phyloP scores from a whole-genome alignment of 2,888 invertebrate species.

The Laspeyria flexula region DNA sequence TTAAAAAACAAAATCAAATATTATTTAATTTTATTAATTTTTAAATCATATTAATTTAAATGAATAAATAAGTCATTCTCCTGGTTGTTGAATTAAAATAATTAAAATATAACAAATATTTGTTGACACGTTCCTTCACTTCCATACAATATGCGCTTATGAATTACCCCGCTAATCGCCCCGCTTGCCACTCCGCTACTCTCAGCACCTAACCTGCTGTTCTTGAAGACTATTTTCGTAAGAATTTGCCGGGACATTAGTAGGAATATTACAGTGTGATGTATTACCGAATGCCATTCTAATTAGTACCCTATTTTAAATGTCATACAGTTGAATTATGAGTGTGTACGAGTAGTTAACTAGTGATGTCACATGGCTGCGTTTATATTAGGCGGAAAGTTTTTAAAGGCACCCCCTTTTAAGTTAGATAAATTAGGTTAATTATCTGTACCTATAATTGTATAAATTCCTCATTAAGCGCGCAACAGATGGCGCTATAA shows the following conservation, averaged over 20 bases:
- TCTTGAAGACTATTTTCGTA: constrained; percentile 9
- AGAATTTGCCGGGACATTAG: constrained; percentile 35
- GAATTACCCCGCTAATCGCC: not conserved
- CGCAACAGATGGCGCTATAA: too few species aligned
- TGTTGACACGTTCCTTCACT: too few species aligned
- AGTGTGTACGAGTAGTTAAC: not conserved
- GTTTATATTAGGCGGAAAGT: constrained; percentile 1
- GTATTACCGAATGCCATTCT: constrained; percentile 26
- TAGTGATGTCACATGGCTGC: not conserved
- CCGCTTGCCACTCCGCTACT: not conserved
- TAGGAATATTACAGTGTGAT: constrained; percentile 24
- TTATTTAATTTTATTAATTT: too few species aligned
- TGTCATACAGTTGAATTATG: constrained; percentile 35
- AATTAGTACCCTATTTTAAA: constrained; percentile 36
- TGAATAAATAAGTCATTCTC: too few species aligned
- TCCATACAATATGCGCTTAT: too few species aligned
- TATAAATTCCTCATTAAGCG: too few species aligned
- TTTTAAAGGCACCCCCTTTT: not conserved
- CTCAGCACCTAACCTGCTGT: not conserved
- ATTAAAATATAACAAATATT: too few species aligned
- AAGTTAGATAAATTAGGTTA: not conserved
- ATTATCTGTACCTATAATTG: too few species aligned
- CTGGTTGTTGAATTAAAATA: too few species aligned
- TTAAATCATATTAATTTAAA: too few species aligned
- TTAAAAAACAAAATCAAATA: too few species aligned